Evolutionary conservation across 2,888 invertebrate genomes (phyloP).

Genomic region (Drosophila mettleri): DNA sequence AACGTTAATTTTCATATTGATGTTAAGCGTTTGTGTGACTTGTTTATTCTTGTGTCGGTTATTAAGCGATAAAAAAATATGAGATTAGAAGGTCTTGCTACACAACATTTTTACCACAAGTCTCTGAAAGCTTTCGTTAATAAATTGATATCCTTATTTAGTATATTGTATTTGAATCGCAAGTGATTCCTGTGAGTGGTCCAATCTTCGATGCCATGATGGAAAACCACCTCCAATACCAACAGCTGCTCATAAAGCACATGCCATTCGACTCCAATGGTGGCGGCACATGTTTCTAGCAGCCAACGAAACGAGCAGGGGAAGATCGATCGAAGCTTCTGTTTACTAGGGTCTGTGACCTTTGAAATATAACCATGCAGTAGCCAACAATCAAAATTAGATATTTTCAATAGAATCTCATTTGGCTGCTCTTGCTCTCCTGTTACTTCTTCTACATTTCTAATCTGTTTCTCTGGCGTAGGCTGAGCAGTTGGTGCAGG

Average conservation of each 20-base stretch:
- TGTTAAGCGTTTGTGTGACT: constrained; percentile 20
- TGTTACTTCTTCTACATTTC: background rate
- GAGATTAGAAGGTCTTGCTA: constrained; percentile 11
- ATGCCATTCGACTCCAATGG: constrained; percentile 75
- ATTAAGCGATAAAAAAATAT: constrained; percentile 23
- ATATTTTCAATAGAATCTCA: constrained; percentile 62
- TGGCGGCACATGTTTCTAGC: constrained; percentile 82
- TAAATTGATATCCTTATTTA: constrained; percentile 73
- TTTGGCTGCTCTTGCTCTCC: constrained; percentile 2
- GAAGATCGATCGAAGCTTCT: constrained; percentile 69
- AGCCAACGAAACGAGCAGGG: constrained; percentile 83
- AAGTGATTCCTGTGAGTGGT: constrained; percentile 65
- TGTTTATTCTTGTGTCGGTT: constrained; percentile 22
- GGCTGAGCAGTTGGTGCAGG: background rate
- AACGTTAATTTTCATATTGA: constrained; percentile 64
- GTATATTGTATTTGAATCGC: constrained; percentile 51
- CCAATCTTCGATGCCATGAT: constrained; percentile 78
- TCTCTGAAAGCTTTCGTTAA: constrained; percentile 64
- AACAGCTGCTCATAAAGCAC: constrained; percentile 82
- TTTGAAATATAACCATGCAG: constrained; percentile 64
- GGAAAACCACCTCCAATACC: constrained; percentile 81
- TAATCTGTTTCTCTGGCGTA: constrained; percentile 6
- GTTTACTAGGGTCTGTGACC: constrained; percentile 55
- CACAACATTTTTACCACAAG: constrained; percentile 64
- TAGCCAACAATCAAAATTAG: constrained; percentile 84